Base-by-base conservation (phyloP, 2,797 vertebrate genomes). In the Sarcoramphus papa region DNA sequence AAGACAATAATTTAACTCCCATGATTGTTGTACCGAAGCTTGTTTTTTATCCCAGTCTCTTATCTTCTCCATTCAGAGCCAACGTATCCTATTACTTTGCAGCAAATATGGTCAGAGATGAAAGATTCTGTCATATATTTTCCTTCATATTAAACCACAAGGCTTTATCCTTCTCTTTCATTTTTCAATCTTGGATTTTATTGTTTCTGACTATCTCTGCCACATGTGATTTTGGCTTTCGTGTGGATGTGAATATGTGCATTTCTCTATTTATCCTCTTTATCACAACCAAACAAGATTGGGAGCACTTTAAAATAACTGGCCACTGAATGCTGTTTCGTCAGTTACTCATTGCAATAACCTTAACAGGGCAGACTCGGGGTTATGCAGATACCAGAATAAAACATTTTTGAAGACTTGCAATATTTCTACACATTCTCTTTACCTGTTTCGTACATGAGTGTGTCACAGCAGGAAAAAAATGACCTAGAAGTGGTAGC, bases 121-220 rank as follows among this genome's bases (percentile, higher is more conserved):
- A 97, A 96, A 96, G 93, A 97, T 97, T 97, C 97, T 96, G 96
- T 97, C 96, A 77, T 93, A 86, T 96, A 97, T 98, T 97, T 94
- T 86, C 95, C 67, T 90, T 89, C 56, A 68, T 92, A 96, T 97
- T 97, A 97, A 97, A 97, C 95, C 94, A 94, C 89, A 95, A 91
- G 85, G 85, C 95, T 97, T 97, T 95, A 96, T 94, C 87, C 92
- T 94, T 79, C 93, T 79, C 72, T 92, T 95, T 97, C 93, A 95
- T 95, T 97, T 92, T 92, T 95, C 95, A 93, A 5, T 96, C 91
- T 95, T 92, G 88, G 94, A 80, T 96, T 96, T 97, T 95, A 96
- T 97, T 98, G 98, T 97, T 97, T 97, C 96, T 97, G 96, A 97
- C 96, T 96, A 41, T 96, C 97, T 94, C 76, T 96, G 92, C 91